These are phyloP conservation scores for Lethocerus indicus DNA, from an alignment of 1,140 invertebrate species.

Conservation along the genomic window DNA sequence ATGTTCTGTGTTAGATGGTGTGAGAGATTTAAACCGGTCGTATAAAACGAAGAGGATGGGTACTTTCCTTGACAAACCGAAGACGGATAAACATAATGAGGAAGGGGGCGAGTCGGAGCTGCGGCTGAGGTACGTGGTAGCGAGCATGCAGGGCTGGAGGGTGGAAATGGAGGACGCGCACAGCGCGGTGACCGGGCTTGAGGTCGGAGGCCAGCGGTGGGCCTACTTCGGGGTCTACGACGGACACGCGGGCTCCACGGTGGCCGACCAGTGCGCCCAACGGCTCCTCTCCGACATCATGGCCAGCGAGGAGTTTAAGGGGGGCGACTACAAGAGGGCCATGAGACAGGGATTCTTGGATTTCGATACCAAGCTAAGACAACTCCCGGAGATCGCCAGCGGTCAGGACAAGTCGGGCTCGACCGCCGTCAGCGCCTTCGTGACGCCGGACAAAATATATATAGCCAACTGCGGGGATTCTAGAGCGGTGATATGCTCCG, in stretches of 20 bases:
- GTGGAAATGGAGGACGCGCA: conserved; percentile 99
- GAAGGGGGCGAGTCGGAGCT: no score
- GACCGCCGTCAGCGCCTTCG: conserved; percentile 88
- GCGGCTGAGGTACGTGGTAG: no score
- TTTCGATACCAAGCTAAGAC: conserved; percentile 73
- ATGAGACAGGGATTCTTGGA: conserved; percentile 83
- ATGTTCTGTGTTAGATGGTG: no score
- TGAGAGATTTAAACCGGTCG: no score
- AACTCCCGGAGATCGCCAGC: conserved; percentile 65
- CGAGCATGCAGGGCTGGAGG: conserved; percentile 99
- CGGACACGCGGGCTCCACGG: conserved; percentile 87
- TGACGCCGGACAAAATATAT: conserved; percentile 68
- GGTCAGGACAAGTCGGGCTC: conserved; percentile 89
- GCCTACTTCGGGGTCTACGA: conserved; percentile 99
- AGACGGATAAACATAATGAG: no score
- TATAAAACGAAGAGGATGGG: no score
- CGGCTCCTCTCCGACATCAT: conserved; percentile 76
- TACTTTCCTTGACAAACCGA: no score
- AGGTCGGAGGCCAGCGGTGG: conserved; percentile 68
- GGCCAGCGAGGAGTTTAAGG: conserved; percentile 63
- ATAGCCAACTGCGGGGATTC: conserved; percentile 93
- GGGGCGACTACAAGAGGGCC: conserved; percentile 52
- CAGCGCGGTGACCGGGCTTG: conserved; percentile 50
- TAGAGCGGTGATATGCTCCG: conserved; percentile 75
- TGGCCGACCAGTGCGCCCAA: conserved; percentile 84